These are phyloP conservation scores for Leiothrix lutea DNA, from an alignment of 2,113 vertebrate genomes.

Conservation along the genomic window DNA sequence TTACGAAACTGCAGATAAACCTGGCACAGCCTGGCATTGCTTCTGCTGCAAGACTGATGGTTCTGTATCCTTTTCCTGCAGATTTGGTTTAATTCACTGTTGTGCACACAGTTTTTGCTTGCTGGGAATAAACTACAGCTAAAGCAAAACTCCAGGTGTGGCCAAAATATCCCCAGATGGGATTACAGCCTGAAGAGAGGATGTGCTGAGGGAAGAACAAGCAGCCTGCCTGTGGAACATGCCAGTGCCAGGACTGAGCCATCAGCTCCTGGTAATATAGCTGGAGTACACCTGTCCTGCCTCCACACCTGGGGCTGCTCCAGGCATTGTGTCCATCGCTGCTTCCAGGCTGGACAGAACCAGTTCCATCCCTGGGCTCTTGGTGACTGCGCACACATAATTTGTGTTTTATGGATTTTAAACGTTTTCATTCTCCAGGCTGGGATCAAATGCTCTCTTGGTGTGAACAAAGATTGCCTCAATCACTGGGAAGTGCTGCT, in stretches of 20 bases:
- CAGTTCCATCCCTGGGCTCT: neutral
- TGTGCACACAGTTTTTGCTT: rapidly evolving
- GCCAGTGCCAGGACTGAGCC: rapidly evolving
- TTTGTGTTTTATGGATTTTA: neutral
- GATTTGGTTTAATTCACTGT: neutral
- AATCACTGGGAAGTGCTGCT: neutral
- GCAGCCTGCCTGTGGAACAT: neutral
- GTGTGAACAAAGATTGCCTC: neutral
- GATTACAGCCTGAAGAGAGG: neutral
- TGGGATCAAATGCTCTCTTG: neutral
- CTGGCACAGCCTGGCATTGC: neutral
- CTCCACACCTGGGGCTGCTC: neutral
- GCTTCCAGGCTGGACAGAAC: neutral
- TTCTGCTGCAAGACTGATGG: neutral
- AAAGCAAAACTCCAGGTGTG: neutral
- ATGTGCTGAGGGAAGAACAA: neutral
- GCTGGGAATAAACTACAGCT: neutral
- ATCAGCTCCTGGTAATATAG: rapidly evolving
- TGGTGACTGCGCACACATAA: neutral
- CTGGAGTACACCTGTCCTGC: neutral
- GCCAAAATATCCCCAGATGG: neutral
- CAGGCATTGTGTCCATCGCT: rapidly evolving
- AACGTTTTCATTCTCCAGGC: rapidly evolving
- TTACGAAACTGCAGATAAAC: neutral
- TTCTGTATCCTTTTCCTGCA: neutral